These are phyloP conservation scores for Lamprotornis superbus DNA, from an alignment of 2,113 vertebrate species.

Conservation along the genomic window DNA sequence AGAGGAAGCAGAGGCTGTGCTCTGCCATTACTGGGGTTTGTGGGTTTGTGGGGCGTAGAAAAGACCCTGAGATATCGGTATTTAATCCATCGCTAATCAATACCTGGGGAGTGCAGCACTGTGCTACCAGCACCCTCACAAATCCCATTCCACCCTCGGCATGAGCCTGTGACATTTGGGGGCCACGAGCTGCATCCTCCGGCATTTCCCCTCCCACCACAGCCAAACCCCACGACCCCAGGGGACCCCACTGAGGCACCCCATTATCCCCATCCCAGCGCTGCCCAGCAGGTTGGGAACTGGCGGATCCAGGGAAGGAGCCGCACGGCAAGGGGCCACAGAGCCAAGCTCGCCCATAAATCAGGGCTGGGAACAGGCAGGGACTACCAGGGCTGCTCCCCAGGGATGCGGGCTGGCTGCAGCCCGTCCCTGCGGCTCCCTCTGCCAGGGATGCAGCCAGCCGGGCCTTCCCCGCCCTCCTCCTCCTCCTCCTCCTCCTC, in stretches of 20 bases:
- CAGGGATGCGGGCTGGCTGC: neutral
- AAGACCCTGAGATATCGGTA: accelerated
- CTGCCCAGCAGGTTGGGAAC: neutral
- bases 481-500: slow-evolving; percentile 2
- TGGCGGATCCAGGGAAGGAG: neutral
- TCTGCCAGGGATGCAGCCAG: neutral
- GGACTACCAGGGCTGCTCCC: neutral
- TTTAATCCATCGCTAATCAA: neutral
- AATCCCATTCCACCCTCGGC: accelerated
- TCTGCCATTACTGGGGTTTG: neutral
- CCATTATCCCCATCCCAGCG: neutral
- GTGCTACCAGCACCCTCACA: neutral
- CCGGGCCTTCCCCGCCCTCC: slow-evolving; percentile 43
- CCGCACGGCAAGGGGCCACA: accelerated
- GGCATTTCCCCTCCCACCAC: neutral
- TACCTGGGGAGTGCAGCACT: accelerated
- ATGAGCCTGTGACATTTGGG: accelerated
- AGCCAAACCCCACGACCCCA: neutral
- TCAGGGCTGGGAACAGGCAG: neutral
- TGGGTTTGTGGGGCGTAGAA: accelerated
- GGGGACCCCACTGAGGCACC: neutral
- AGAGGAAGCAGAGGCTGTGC: neutral
- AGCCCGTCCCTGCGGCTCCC: neutral
- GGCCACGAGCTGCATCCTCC: neutral
- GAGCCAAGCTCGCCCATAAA: neutral